A percentile compares a stretch with the other conserved stretches of the same genome.
These are phyloP conservation scores for Conger conger DNA, from an alignment of 2,113 vertebrate species.

Conservation along the genomic window DNA sequence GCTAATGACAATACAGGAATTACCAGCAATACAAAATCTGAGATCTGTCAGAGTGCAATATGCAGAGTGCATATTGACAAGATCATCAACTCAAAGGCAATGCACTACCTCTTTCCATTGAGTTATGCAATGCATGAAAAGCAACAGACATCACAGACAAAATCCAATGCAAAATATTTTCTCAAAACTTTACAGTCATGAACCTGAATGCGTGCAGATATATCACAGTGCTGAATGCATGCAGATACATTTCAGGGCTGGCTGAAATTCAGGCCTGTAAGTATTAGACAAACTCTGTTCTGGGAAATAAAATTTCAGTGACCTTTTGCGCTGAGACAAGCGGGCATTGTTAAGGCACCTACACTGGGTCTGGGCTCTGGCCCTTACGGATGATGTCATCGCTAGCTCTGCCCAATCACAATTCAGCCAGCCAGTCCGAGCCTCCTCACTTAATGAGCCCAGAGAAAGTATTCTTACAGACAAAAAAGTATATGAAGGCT, in stretches of 20 bases:
- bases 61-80: not conserved
- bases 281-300: not conserved
- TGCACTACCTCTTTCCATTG: not conserved
- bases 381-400: not conserved
- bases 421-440: not conserved
- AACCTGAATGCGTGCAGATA: not conserved
- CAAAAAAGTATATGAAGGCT: not conserved
- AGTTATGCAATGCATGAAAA: not conserved
- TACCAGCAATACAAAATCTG: not conserved
- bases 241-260: not conserved
- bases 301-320: conserved; percentile 10
- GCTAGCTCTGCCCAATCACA: not conserved
- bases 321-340: conserved; percentile 41
- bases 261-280: not conserved
- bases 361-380: conserved; percentile 27
- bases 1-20: not conserved
- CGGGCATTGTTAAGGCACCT: conserved; percentile 40
- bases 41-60: not conserved
- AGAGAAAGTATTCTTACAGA: not conserved
- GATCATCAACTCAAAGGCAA: not conserved
- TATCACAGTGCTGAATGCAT: too few relatives aligned
- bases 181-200: not conserved
- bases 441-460: not conserved
- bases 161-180: not conserved
- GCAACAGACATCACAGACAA: not conserved